A percentile compares a stretch with the other conserved stretches of the same genome.
phyloP scores from a whole-genome alignment of 2,797 vertebrate species.

The Semotilus atromaculatus region DNA sequence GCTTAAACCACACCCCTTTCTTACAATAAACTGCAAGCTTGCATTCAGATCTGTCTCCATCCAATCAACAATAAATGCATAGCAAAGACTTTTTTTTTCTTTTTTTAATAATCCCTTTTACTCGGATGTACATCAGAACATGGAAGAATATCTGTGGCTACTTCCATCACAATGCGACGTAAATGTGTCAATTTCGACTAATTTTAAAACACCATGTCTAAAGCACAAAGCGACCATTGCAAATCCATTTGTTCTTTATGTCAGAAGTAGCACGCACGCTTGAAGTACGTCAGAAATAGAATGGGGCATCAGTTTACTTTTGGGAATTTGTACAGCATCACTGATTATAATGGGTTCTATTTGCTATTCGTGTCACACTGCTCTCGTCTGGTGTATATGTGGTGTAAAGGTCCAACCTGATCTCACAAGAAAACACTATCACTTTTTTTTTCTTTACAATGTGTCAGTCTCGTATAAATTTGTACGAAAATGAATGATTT shows the following conservation, averaged over 20 bases:
- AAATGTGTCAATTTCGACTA: too few relatives aligned
- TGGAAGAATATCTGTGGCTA: neutral
- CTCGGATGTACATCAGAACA: neutral
- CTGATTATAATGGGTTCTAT: neutral
- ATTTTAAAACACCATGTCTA: too few relatives aligned
- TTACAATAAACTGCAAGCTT: neutral
- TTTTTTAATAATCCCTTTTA: too few relatives aligned
- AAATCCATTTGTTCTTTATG: neutral
- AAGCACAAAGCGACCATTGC: too few relatives aligned
- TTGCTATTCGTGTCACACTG: neutral
- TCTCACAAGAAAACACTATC: neutral
- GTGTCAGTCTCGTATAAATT: neutral
- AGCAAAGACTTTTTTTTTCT: neutral
- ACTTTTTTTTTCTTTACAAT: neutral
- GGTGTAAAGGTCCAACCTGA: neutral
- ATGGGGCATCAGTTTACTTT: neutral
- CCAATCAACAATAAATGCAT: too few relatives aligned
- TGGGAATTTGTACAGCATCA: neutral
- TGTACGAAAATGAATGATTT: neutral
- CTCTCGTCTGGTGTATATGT: neutral
- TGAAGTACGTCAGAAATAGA: neutral
- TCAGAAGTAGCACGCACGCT: neutral
- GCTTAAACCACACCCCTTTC: neutral
- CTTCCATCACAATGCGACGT: neutral
- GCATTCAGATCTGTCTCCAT: neutral